Base-by-base conservation (phyloP, 2,888 invertebrate species). In the Allacma fusca region DNA sequence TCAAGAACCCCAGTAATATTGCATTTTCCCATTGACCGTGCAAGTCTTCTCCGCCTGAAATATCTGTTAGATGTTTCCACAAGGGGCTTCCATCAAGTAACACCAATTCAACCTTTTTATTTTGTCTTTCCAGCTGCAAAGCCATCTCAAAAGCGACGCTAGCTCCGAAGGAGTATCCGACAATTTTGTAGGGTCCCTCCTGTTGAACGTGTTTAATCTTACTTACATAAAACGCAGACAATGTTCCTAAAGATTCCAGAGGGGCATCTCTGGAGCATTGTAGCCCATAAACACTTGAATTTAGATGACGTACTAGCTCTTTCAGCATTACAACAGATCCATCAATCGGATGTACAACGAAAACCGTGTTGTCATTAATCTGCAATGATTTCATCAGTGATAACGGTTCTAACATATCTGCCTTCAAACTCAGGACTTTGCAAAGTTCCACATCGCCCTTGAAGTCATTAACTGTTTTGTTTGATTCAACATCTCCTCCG, bases 261-360 rank as follows among this genome's bases (percentile, higher is more conserved):
- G 96, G 95, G 34, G 93, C 92, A 16, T 91, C 89, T 68, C 88
- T 88, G 13, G 93, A 92, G 88, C 95, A 96, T 88, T 98, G 97
- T 70, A 98, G 88, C 19, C 96, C 97, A 88, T 91, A 94, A 72
- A 94, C 95, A 4, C 93, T 92, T 78, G 91, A 91, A 69, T 91
- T 89, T 81, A 98, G 88, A 82, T 91, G 90, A 75, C 88, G 88
- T 23, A 95, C 94, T 83, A 98, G 87, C 21, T 89, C 88, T 85
- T 90, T 90, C 84, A 98, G 88, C 71, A 92, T 89, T 62, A 89
- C 89, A 34, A 93, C 92, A 80, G 92, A 91, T 83, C 97, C 97
- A 89, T 97, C 97, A 85, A 97, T 94, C 1, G 97, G 94, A 87
- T 96, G 95, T 75, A 93, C 88, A 85, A 90, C 85, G 85, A 89